Evolutionary conservation across 2,797 vertebrate genomes (phyloP).

Genomic region (Spinus pinus): DNA sequence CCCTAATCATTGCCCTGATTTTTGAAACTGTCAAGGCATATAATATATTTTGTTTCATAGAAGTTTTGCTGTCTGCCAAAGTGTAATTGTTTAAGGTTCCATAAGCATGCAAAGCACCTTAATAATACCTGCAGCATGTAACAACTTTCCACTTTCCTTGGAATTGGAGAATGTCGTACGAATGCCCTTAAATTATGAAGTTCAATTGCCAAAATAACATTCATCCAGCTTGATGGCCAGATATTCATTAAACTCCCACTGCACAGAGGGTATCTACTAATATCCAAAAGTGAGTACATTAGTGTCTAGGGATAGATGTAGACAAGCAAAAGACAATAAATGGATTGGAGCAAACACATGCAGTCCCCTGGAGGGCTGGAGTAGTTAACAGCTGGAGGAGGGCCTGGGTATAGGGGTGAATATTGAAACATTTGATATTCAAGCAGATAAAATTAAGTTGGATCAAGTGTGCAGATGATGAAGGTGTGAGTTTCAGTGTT

Average conservation of each 20-base stretch:
- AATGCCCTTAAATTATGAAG: conserved; percentile 19
- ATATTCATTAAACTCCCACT: conserved; percentile 49
- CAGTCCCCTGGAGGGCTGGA: conserved; percentile 24
- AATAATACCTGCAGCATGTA: not conserved
- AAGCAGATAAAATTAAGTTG: conserved; percentile 33
- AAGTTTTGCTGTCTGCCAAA: not conserved
- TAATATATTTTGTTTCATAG: not conserved
- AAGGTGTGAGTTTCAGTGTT: conserved; percentile 1
- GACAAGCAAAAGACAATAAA: conserved; percentile 50
- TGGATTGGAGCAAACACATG: conserved; percentile 41
- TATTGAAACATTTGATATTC: conserved; percentile 43
- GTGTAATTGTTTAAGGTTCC: not conserved
- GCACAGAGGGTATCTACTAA: conserved; percentile 35
- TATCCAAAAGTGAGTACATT: conserved; percentile 40
- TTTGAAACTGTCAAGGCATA: conserved; percentile 1
- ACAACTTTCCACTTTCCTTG: not conserved
- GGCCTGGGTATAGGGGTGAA: conserved; percentile 9
- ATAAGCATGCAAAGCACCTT: not conserved
- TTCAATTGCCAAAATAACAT: conserved; percentile 46
- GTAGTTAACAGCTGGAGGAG: conserved; percentile 30
- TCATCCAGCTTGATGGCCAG: not conserved
- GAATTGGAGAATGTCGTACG: not conserved
- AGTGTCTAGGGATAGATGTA: conserved; percentile 28
- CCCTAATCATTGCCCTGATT: not conserved
- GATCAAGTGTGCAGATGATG: conserved; percentile 42